Conservation (phyloP, 2,797 vertebrate species). For the Picus viridis region DNA sequence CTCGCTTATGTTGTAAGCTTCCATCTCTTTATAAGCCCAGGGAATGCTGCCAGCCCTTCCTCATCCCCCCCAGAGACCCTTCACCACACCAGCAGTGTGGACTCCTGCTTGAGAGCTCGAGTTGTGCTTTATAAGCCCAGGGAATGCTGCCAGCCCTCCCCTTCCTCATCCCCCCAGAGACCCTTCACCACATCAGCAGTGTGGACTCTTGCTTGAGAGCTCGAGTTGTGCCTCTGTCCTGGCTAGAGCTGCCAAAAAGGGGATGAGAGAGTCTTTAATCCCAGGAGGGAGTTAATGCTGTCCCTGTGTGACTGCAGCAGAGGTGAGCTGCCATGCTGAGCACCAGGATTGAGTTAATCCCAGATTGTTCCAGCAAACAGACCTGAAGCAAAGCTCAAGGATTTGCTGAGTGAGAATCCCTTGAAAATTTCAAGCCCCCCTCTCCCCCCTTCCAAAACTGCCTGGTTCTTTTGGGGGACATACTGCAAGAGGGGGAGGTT, state of each 20-base stretch:
- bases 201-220: background rate
- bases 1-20: constrained; percentile 88
- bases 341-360: constrained; percentile 52
- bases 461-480: background rate
- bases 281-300: background rate
- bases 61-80: background rate
- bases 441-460: background rate
- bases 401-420: constrained; percentile 30
- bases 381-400: background rate
- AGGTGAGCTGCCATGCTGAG: constrained; percentile 7
- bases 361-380: background rate
- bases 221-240: background rate
- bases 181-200: background rate
- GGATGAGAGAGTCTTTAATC: constrained; percentile 12
- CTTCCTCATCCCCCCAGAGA: background rate
- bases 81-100: fast-evolving
- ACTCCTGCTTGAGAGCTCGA: background rate
- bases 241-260: background rate
- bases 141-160: background rate
- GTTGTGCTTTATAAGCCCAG: background rate
- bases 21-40: background rate
- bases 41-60: background rate
- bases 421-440: background rate
- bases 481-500: background rate
- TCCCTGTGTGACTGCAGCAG: background rate